These are phyloP conservation scores for Centropus unirufus DNA, from an alignment of 2,113 vertebrate genomes.

Conservation along the genomic window DNA sequence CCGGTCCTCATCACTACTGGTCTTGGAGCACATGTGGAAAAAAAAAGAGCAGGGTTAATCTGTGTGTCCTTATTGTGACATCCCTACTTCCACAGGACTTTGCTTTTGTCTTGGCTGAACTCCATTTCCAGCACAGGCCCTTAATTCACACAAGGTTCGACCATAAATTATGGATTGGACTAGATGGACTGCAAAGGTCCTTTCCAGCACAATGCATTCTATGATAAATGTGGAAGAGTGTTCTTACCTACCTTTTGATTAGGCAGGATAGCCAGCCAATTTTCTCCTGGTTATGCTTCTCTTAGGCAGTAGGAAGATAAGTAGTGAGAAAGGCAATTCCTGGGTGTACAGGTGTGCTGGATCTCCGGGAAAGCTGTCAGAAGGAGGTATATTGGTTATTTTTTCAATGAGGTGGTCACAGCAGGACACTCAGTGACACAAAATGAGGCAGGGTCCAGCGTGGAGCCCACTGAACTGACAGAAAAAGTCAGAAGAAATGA, in stretches of 20 bases:
- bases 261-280: rapidly evolving
- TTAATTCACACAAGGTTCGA: not conserved
- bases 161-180: not conserved
- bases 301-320: not conserved
- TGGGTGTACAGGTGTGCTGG: not conserved
- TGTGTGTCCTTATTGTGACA: not conserved
- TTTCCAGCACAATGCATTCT: too few species aligned
- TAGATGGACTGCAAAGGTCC: too few species aligned
- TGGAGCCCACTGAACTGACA: not conserved
- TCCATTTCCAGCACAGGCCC: not conserved
- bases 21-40: not conserved
- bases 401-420: not conserved
- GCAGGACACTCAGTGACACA: not conserved
- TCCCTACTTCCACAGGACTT: not conserved
- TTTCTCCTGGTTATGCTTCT: not conserved
- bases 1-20: not conserved
- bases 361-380: not conserved
- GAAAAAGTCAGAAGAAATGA: not conserved
- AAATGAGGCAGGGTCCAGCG: not conserved
- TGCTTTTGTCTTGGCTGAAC: not conserved
- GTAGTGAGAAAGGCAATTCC: not conserved
- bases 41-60: not conserved
- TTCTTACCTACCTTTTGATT: not conserved
- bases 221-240: not conserved
- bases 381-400: not conserved